Evolutionary conservation across 2,113 vertebrate genomes (phyloP), one percentile per base, ranked within the genome.

Genomic region (Prunella fulvescens): DNA sequence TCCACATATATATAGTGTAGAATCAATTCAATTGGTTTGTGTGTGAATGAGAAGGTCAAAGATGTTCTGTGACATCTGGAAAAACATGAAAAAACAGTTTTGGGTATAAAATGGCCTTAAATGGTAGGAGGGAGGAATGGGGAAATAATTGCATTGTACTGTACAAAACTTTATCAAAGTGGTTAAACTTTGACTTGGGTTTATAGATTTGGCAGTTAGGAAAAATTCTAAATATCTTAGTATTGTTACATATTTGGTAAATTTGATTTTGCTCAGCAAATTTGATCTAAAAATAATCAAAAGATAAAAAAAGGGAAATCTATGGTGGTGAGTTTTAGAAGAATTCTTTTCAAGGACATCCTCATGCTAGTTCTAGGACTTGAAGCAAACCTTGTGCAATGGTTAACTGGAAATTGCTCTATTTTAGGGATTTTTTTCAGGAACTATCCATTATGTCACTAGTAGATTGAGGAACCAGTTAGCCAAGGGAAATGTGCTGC

Each of bases 1-100:
- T 98, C 97, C 98, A 98, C 97, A 98, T 97, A 97, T 26, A 23
- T 92, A 50, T 81, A 90, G 89, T 93, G 96, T 97, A 95, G 87
- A 91, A 83, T 97, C 81, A 39, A 58, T 95, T 97, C 61, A 78
- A 51, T 97, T 71, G 81, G 57, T 90, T 96, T 71, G 44, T 85
- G 39, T 85, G 86, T 10, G 44, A 51, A 18, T 85, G 93, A 67
- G 82, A 90, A 82, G 13, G 58, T 82, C 83, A 66, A 81, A 78
- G 66, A 53, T 44, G 42, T 74, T 73, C 39, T 67, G 25, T 69
- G 28, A 14, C 33, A 11, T 73, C 70, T 28, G 67, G 77, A 85
- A 81, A 76, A 92, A 56, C 58, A 35, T 9, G 37, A 62, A 82
- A 74, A 81, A 76, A 1, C 14, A 10, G 33, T n/a, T 88, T 37